Evolutionary conservation across 2,113 vertebrate species (phyloP).

Genomic region (Malurus melanocephalus): DNA sequence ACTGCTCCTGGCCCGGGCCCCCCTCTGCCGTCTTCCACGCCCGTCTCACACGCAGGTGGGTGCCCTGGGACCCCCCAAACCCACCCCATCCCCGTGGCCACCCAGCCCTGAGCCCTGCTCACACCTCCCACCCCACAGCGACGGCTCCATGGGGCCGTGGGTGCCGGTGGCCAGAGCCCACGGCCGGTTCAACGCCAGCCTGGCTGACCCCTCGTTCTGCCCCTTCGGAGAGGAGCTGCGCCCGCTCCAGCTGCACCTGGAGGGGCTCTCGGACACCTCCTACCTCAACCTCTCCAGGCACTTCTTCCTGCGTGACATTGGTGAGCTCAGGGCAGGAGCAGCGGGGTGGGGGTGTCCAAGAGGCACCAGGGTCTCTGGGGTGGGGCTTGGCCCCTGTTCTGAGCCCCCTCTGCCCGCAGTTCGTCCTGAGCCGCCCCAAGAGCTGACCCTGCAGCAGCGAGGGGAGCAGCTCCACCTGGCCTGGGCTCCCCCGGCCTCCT

Average conservation of each 20-base stretch:
- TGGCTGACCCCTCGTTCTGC: conserved; percentile 24
- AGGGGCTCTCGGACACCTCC: conserved; percentile 4
- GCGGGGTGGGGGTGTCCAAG: accelerated
- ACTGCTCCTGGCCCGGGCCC: not conserved
- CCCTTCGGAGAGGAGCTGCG: conserved; percentile 3
- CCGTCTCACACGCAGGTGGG: conserved; percentile 19
- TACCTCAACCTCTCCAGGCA: not conserved
- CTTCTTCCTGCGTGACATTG: not conserved
- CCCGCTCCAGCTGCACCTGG: not conserved
- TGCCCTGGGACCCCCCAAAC: not conserved
- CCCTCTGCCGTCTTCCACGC: not conserved
- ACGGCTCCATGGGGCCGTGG: not conserved
- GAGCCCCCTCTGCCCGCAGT: not conserved
- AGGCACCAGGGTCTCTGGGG: accelerated
- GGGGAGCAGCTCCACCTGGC: not conserved
- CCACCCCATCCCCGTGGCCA: accelerated
- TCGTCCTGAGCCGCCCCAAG: not conserved
- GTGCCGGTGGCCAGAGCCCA: accelerated
- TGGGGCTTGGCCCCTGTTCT: not conserved
- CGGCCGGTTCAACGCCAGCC: not conserved
- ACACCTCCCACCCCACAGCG: not conserved
- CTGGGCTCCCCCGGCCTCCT: conserved; percentile 43
- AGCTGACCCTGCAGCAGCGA: not conserved
- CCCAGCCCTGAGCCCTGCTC: not conserved
- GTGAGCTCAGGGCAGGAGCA: not conserved